phyloP scores from a whole-genome alignment of 2,113 vertebrate genomes.

The Rhipidura dahli region DNA sequence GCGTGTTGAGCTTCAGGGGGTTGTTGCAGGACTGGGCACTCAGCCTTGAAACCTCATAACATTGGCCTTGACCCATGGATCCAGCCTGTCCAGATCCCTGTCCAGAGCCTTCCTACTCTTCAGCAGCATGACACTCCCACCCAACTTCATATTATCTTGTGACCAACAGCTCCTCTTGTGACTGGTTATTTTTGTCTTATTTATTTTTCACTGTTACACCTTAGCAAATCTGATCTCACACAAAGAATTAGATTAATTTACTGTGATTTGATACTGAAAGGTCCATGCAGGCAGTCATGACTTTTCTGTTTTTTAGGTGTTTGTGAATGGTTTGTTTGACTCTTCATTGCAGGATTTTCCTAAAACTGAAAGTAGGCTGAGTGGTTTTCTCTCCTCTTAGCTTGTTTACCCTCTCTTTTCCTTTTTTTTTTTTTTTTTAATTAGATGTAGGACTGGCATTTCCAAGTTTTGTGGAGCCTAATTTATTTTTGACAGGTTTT shows the following conservation, averaged over 20 bases:
- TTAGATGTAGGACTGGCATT: not conserved
- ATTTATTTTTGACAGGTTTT: not conserved
- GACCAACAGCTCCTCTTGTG: not conserved
- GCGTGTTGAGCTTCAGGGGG: rapidly evolving
- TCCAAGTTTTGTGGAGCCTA: not conserved
- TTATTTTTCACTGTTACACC: not conserved
- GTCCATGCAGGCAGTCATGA: not conserved
- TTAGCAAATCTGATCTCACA: not conserved
- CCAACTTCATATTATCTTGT: not conserved
- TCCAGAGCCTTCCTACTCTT: not conserved
- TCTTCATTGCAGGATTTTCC: not conserved
- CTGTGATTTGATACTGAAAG: not conserved
- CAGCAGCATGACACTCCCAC: not conserved
- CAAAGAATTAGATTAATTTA: not conserved
- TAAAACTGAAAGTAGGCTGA: not conserved
- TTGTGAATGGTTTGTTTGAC: not conserved
- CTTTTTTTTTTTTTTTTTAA: not conserved
- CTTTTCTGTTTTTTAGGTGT: not conserved
- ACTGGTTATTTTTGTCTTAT: not conserved
- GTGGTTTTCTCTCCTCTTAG: not conserved
- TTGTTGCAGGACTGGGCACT: not conserved
- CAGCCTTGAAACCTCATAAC: not conserved
- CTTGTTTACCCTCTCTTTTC: not conserved
- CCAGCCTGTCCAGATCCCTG: not conserved
- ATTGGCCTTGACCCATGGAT: not conserved